phyloP scores from a whole-genome alignment of 64 coral and sea anemone species.

The Pocillopora verrucosa region DNA sequence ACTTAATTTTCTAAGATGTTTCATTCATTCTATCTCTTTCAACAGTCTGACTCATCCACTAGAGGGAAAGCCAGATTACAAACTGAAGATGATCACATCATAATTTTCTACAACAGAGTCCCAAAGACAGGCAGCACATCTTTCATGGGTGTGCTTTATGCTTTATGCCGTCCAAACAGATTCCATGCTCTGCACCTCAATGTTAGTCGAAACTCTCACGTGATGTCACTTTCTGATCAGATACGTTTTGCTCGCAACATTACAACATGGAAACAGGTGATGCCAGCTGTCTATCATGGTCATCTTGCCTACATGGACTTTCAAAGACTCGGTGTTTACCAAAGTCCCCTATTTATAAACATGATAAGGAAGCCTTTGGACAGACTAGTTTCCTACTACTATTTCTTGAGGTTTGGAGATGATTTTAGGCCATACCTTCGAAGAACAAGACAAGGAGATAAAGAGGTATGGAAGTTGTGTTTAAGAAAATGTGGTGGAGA shows the following conservation, averaged over 20 bases:
- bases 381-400: constrained; percentile 96
- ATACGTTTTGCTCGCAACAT: constrained; percentile 85
- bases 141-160: constrained; percentile 95
- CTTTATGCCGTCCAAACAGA: constrained; percentile 65
- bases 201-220: constrained; percentile 73
- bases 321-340: constrained; percentile 66
- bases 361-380: constrained; percentile 87
- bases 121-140: constrained; percentile 97
- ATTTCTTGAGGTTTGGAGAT: constrained; percentile 96
- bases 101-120: constrained; percentile 95
- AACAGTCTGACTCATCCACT: neutral
- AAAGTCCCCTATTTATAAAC: constrained; percentile 83
- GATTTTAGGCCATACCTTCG: constrained; percentile 83
- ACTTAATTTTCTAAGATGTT: neutral
- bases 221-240: constrained; percentile 81
- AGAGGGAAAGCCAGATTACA: neutral
- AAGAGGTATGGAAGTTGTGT: constrained; percentile 66
- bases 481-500: neutral
- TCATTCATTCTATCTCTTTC: neutral
- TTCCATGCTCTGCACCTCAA: constrained; percentile 90
- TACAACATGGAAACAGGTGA: constrained; percentile 73
- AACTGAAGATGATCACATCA: constrained; percentile 44
- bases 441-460: constrained; percentile 82
- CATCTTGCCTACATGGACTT: constrained; percentile 93
- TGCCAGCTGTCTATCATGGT: constrained; percentile 95